These are phyloP conservation scores for Lucifuga dentata DNA, from an alignment of 2,113 vertebrate genomes.

Conservation along the genomic window DNA sequence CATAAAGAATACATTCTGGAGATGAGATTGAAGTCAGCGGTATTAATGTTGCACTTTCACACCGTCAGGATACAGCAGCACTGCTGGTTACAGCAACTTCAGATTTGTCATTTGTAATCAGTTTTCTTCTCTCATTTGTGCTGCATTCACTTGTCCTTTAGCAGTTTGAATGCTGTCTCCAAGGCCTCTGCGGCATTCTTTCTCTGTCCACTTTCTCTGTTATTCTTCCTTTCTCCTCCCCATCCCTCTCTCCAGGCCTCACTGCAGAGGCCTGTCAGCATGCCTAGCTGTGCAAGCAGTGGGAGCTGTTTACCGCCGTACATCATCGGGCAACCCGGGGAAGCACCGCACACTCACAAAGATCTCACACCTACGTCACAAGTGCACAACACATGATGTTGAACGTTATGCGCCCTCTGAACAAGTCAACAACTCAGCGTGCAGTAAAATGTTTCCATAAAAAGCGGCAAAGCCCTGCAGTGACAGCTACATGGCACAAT, in stretches of 20 bases:
- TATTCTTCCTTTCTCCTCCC: neutral
- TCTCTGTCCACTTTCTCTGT: neutral
- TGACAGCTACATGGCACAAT: neutral
- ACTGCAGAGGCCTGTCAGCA: conserved; percentile 49
- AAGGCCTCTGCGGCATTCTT: conserved; percentile 61
- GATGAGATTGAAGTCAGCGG: conserved; percentile 50
- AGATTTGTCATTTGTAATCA: conserved; percentile 67
- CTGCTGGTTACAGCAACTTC: conserved; percentile 43
- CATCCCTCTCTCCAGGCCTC: conserved; percentile 23
- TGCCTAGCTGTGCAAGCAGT: conserved; percentile 58
- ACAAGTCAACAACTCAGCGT: conserved; percentile 30
- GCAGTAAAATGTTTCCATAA: conserved; percentile 17
- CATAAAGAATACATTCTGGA: conserved; percentile 26
- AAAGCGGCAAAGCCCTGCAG: conserved; percentile 1
- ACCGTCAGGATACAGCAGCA: conserved; percentile 52
- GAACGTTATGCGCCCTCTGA: conserved; percentile 30
- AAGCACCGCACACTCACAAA: conserved; percentile 23
- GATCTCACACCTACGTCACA: conserved; percentile 19
- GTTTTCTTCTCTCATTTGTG: conserved; percentile 60
- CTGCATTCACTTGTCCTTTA: conserved; percentile 47
- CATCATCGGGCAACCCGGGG: conserved; percentile 38
- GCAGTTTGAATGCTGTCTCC: conserved; percentile 53
- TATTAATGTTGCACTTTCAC: conserved; percentile 49
- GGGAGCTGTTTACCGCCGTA: conserved; percentile 52
- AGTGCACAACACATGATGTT: conserved; percentile 32